Base-by-base conservation (phyloP, 2,113 vertebrate genomes). In the Oceanites oceanicus region DNA sequence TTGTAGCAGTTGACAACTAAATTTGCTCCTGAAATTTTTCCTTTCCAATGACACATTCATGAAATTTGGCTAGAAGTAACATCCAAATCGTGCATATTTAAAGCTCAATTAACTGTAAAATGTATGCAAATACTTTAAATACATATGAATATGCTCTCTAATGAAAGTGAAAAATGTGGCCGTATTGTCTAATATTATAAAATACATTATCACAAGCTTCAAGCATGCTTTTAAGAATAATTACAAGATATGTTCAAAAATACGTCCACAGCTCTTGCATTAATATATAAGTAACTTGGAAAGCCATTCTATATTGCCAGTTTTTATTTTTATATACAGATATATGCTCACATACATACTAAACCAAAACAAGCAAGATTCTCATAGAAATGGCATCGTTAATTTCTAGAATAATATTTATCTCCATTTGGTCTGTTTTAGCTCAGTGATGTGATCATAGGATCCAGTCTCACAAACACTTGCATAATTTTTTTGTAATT, bases 401-500 rank as follows among this genome's bases (percentile, higher is more conserved):
- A 78, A 77, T 94, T 92, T 83, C 32, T 90, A 79, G 74, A 88
- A 56, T 93, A 76, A 78, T 83, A 45, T 47, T 70, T 88, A 11
- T 86, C 56, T 88, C 68, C 50, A 13, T 90, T 94, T 95, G 47
- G 56, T 94, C 49, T 94, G 50, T 73, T 96, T 87, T 94, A 95
- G 70, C 81, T 93, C 78, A 85, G 90, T 86, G 53, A 87, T 94
- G 30, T 92, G 59, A 93, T 93, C 88, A 4, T 67, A 90, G 65
- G 92, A 83, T 83, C 72, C 55, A 42, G 44, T 80, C 68, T 96
- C 91, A 76, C 80, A 95, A 95, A 95, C 96, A 96, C 92, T 96
- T 93, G 88, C 88, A 92, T 95, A 88, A 94, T 95, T 77, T 94
- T 86, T 92, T 95, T 97, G 96, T 97, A 88, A 96, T 96, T 97